A percentile compares a stretch with the other conserved stretches of the same genome.
Evolutionary conservation across 1,140 invertebrate genomes (phyloP).

Genomic region (Drosophila tsacasi): DNA sequence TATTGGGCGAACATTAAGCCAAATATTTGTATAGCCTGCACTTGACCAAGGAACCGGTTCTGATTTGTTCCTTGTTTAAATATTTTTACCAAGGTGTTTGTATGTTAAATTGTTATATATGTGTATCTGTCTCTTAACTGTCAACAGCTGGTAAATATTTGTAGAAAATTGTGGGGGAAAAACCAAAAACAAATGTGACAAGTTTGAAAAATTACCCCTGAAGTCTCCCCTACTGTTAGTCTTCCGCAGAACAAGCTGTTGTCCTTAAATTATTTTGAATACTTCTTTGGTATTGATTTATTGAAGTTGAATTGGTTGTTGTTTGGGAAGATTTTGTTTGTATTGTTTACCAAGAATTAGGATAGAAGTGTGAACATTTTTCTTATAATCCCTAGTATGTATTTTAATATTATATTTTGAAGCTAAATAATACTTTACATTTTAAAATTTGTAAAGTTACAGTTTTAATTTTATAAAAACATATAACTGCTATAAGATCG

Average conservation of each 20-base stretch:
- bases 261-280: conserved; percentile 9
- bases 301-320: not conserved
- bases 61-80: conserved; percentile 31
- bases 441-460: not conserved
- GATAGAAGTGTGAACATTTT: not conserved
- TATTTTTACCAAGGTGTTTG: conserved; percentile 14
- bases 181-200: conserved; percentile 11
- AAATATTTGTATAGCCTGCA: conserved; percentile 48
- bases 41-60: conserved; percentile 40
- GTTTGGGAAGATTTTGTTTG: not conserved
- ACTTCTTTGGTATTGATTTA: not conserved
- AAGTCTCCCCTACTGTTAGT: not conserved
- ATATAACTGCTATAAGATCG: too few relatives aligned
- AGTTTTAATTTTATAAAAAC: too few relatives aligned
- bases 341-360: not conserved
- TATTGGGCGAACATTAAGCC: conserved; percentile 15
- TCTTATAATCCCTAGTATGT: not conserved
- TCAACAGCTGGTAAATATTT: conserved; percentile 33
- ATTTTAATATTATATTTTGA: not conserved
- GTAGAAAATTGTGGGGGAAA: not conserved
- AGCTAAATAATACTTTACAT: not conserved
- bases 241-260: not conserved
- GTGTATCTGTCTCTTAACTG: conserved; percentile 7
- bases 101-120: not conserved
- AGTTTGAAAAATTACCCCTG: conserved; percentile 8